Evolutionary conservation across 37 sponge, comb jelly and placozoan species (phyloP).

Genomic region (Axinella damicornis): DNA sequence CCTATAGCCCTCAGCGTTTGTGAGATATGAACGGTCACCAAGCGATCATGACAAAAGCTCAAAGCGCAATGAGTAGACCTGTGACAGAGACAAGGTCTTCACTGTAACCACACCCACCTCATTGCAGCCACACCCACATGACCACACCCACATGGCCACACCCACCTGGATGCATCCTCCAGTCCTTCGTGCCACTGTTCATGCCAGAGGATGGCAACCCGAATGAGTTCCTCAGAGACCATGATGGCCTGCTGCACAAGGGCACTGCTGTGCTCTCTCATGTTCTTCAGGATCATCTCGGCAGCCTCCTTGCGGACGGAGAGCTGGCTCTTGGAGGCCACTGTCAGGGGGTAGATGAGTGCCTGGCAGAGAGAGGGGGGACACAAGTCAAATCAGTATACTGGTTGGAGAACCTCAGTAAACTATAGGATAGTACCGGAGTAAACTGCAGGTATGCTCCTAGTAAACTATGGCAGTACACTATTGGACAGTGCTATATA

Average conservation of each 20-base stretch:
- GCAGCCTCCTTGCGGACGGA: slow-evolving; percentile 79
- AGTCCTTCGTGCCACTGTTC: slow-evolving; percentile 99
- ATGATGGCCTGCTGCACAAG: slow-evolving; percentile 94
- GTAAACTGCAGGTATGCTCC: no score
- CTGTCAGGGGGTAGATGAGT: slow-evolving; percentile 96
- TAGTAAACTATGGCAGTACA: no score
- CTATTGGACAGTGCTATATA: no score
- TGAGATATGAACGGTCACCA: no score
- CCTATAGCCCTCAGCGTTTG: no score
- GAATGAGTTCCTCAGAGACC: slow-evolving; percentile 96
- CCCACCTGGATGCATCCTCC: slow-evolving; percentile 91
- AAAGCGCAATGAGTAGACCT: no score
- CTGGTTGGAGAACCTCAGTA: no score
- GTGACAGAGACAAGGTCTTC: no score
- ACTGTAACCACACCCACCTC: no score
- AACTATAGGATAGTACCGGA: no score
- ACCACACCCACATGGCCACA: not conserved
- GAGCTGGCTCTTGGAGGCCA: slow-evolving; percentile 86
- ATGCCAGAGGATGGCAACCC: slow-evolving; percentile 98
- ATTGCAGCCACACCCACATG: not conserved
- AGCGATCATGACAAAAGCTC: no score
- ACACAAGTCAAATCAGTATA: no score
- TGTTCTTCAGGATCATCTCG: slow-evolving; percentile 80
- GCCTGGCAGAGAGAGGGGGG: slow-evolving; percentile 62
- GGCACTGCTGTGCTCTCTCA: slow-evolving; percentile 88